Base-by-base conservation (phyloP, 2,797 vertebrate genomes). In the Botia kubotai region DNA sequence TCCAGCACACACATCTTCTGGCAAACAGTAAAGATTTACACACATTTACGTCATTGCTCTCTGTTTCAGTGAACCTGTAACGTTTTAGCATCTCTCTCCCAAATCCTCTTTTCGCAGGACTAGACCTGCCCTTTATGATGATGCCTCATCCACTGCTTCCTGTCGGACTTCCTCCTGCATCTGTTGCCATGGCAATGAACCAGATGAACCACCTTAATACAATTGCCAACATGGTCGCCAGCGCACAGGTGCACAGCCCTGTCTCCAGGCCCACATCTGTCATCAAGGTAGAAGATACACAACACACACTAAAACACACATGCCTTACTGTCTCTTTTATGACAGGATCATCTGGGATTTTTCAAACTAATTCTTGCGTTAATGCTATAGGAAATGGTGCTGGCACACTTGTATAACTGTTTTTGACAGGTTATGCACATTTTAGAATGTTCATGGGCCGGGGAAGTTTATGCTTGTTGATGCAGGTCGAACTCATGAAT, bases 171-270 rank as follows among this genome's bases (percentile, higher is more conserved):
- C 97, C 97, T 83, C 97, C 96, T 0, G 96, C 96, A 2, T 98
- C 97, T 0, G 97, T 98, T 48, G 96, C 97, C 84, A 97, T 98
- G 97, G 97, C 97, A 79, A 97, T 98, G 97, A 98, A 96, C 67
- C 97, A 98, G 93, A 98, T 98, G 97, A 98, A 97, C 93, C 97
- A 98, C 90, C 96, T 98, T 90, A 97, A 92, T 91, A 98, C 96
- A 76, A 96, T 98, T 81, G 96, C 96, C 84, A 98, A 97, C 92
- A 97, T 98, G 96, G 97, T 97, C 12, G 96, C 95, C 17, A 96
- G 95, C 4, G 95, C 96, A 36, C 96, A 97, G 91, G 96, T 98
- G 93, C 96, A 97, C 91, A 97, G 92, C 83, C 94, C 95, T 55
- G 92, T 94, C 63, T 94, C 94, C 84, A 91, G 94, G 90, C 91